A percentile compares a stretch with the other conserved stretches of the same genome.
Conservation (phyloP, 2,797 vertebrate genomes). For the Pseudomugil gertrudae region DNA sequence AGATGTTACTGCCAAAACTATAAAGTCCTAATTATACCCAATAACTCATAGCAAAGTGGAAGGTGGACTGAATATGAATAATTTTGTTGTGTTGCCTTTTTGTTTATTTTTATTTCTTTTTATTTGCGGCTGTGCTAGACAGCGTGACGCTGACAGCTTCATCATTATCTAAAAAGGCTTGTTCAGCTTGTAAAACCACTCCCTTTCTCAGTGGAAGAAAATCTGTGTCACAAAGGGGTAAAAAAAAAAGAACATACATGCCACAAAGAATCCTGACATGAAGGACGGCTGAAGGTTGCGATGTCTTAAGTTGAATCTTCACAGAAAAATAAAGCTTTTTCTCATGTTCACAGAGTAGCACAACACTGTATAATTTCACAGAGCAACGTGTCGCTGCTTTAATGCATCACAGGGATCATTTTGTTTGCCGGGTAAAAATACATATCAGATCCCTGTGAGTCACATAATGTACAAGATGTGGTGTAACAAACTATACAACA, state of each 20-base stretch:
- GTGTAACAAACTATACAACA: neutral
- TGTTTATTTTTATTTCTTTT: neutral
- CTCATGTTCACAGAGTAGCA: conserved; percentile 11
- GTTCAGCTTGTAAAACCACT: conserved; percentile 40
- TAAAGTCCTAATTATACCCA: conserved; percentile 56
- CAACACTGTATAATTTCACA: conserved; percentile 2
- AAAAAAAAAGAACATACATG: conserved; percentile 13
- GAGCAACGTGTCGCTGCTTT: conserved; percentile 1
- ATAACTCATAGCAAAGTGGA: conserved; percentile 56
- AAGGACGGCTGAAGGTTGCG: conserved; percentile 40
- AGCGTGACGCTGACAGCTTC: conserved; percentile 22
- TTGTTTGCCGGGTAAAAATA: neutral
- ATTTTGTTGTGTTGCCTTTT: conserved; percentile 31
- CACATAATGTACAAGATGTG: neutral
- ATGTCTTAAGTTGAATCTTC: conserved; percentile 2
- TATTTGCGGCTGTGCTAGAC: conserved; percentile 30
- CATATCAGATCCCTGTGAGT: neutral
- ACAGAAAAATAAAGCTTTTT: conserved; percentile 19
- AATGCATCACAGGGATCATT: neutral
- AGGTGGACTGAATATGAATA: conserved; percentile 54
- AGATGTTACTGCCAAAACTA: conserved; percentile 60
- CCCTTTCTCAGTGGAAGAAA: conserved; percentile 33
- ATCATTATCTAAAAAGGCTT: conserved; percentile 31
- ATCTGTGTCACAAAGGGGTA: conserved; percentile 31
- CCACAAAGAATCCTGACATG: conserved; percentile 20